Base-by-base conservation (phyloP, 1,140 invertebrate genomes). In the Leucophenga varia region DNA sequence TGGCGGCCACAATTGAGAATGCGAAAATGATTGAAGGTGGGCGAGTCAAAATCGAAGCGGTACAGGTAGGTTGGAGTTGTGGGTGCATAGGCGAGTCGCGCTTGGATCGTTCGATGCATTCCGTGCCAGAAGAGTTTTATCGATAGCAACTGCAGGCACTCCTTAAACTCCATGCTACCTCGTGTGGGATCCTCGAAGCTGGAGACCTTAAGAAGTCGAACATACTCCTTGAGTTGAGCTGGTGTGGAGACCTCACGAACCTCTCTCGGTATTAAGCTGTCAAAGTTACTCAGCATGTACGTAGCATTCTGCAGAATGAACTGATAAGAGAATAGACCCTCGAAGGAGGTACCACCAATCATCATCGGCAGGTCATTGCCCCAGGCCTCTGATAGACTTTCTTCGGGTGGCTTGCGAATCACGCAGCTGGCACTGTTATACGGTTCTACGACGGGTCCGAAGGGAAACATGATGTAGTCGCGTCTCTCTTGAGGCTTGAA, bases 41-140 rank as follows among this genome's bases (percentile, higher is more conserved):
- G 48, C 0, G 74, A 67, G 14, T 77, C 73, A n/a, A 78, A 56
- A 16, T 72, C 71, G 46, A 79, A 77, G 41, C 75, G 64, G 43
- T 79, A 79, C 0, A 78, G 57, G 45, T 72, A 79, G 9, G 78
- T 72, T 14, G 77, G 76, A n/a, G 60, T 60, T 2, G 40, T 57
- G 17, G 72, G 58, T 13, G 68, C 61, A 16, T 64, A 51, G 28
- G 57, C 43, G 3, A 61, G 43, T 12, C 61, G 59, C 1, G 71
- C 55, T 5, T 52, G 14, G 19, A 54, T 34, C 1, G 64, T 61
- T 14, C 67, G 61, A 38, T 77, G 68, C 4, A 76, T 63, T 16
- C 52, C 64, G 34, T 76, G 61, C 51, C 72, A 61, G 32, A 79
- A 76, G 3, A 64, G 49, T 18, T 64, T 65, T 8, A 71, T 54